Evolutionary conservation across 2,888 invertebrate species (phyloP).

Genomic region (Cosmopolites sordidus): DNA sequence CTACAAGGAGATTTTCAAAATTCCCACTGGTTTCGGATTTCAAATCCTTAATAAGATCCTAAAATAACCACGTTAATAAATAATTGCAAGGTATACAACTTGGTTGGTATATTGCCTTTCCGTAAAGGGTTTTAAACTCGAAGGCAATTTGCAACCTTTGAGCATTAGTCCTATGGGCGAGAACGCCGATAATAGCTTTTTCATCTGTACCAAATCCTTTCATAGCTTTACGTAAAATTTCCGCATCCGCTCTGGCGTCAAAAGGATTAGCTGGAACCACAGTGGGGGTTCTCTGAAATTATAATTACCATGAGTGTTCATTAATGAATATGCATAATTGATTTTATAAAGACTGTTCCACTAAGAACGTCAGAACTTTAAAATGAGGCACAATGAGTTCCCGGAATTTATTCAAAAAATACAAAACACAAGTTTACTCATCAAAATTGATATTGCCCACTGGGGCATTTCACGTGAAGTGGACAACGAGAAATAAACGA

Average conservation of each 20-base stretch:
- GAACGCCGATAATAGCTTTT: slow-evolving; percentile 77
- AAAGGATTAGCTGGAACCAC: slow-evolving; percentile 72
- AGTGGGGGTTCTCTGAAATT: slow-evolving; percentile 66
- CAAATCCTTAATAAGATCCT: slow-evolving; percentile 73
- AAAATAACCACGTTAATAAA: slow-evolving; percentile 10
- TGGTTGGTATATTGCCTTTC: slow-evolving; percentile 58
- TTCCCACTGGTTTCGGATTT: slow-evolving; percentile 86
- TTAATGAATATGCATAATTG: too few relatives aligned
- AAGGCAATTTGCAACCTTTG: slow-evolving; percentile 80
- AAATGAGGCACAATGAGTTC: too few relatives aligned
- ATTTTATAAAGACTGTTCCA: too few relatives aligned
- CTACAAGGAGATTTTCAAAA: slow-evolving; percentile 78
- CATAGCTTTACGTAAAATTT: slow-evolving; percentile 82
- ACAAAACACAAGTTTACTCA: too few relatives aligned
- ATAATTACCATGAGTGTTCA: too few relatives aligned
- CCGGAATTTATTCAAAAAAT: too few relatives aligned
- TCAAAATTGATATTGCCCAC: too few relatives aligned
- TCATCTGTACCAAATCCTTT: slow-evolving; percentile 92
- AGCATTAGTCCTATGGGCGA: slow-evolving; percentile 75
- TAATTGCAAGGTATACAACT: neutral
- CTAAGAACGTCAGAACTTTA: too few relatives aligned
- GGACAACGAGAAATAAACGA: too few relatives aligned
- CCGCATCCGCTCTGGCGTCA: slow-evolving; percentile 76
- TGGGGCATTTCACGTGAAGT: too few relatives aligned
- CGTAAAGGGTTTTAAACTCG: slow-evolving; percentile 81